Conservation (phyloP, 2,113 vertebrate genomes). For the Pavo muticus region DNA sequence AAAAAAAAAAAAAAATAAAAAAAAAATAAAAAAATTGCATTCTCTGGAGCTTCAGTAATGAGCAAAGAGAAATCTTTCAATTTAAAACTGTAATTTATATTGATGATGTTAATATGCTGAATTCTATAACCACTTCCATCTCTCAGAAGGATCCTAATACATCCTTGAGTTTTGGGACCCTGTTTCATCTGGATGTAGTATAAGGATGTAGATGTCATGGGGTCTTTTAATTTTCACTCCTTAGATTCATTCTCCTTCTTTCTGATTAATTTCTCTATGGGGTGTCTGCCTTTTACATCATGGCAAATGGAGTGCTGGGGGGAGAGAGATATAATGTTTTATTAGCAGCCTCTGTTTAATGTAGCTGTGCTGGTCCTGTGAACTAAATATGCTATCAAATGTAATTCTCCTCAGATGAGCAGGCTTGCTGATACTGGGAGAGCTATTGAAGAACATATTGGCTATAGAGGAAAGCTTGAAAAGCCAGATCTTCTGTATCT, state of each 20-base stretch:
- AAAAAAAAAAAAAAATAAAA: too few relatives aligned
- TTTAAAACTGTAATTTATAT: conserved; percentile 37
- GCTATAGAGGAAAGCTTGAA: background rate
- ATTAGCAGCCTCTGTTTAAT: conserved; percentile 65
- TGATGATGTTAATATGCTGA: conserved; percentile 7
- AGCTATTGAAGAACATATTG: background rate
- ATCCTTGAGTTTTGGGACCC: conserved; percentile 49
- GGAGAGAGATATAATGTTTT: conserved; percentile 58
- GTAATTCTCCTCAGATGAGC: conserved; percentile 39
- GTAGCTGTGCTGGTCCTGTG: conserved; percentile 49
- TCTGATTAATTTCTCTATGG: conserved; percentile 73
- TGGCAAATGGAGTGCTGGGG: conserved; percentile 29
- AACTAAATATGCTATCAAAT: conserved; percentile 68
- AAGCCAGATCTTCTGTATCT: background rate
- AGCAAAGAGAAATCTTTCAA: conserved; percentile 4
- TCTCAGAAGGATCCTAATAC: conserved; percentile 33
- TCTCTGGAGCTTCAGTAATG: background rate
- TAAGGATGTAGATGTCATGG: conserved; percentile 61
- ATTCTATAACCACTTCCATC: conserved; percentile 26
- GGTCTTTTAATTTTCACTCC: conserved; percentile 72
- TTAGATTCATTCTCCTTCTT: conserved; percentile 57
- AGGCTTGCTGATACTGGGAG: background rate
- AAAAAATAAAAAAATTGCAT: background rate
- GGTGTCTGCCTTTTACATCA: conserved; percentile 64
- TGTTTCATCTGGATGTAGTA: conserved; percentile 32